Base-by-base conservation (phyloP, 2,888 invertebrate species). In the Aphidius colemani region DNA sequence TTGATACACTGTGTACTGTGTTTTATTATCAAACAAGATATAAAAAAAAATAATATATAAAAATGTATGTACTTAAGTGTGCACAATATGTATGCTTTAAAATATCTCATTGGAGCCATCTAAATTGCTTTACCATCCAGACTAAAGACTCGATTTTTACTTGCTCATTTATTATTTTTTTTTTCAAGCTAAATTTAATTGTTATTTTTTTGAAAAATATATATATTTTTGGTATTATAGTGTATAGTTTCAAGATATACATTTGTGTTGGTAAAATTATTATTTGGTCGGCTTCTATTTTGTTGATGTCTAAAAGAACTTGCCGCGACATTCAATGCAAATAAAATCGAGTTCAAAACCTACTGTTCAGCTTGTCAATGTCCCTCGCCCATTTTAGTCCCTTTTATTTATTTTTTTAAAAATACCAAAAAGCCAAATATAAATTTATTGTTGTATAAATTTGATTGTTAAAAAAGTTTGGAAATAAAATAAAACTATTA, bases 21-120 rank as follows among this genome's bases (percentile, higher is more conserved):
- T 30, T 2, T 30, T 30, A 30, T 30, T 30, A 30, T 30, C 30
- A 30, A 30, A 30, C 30, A 30, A 30, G 30, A 5, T 30, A 30
- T 30, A 30, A 2, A 30, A 30, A 30, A 30, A 30, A 30, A 30
- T 30, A 3, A 30, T 30, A 30, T 30, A 2, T 30, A 2, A 30
- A 30, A 30, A 30, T 30, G 30, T 30, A 30, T 30, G 30, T 30
- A 30, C 5, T 30, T 30, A 30, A 30, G 4, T 30, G 30, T 30
- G 30, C 5, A 30, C 30, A 30, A 46, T 46, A 46, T 57, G 57
- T 45, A 46, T 57, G 30, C 57, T 30, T 46, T 11, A 11, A 9
- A 10, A 61, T 70, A 72, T 72, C 72, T 67, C 45, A 63, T 58
- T 64, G 66, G 67, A 68, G 67, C 67, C 70, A 72, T 72, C 72